phyloP scores from a whole-genome alignment of 2,797 vertebrate species.

The Pantherophis alleghaniensis region DNA sequence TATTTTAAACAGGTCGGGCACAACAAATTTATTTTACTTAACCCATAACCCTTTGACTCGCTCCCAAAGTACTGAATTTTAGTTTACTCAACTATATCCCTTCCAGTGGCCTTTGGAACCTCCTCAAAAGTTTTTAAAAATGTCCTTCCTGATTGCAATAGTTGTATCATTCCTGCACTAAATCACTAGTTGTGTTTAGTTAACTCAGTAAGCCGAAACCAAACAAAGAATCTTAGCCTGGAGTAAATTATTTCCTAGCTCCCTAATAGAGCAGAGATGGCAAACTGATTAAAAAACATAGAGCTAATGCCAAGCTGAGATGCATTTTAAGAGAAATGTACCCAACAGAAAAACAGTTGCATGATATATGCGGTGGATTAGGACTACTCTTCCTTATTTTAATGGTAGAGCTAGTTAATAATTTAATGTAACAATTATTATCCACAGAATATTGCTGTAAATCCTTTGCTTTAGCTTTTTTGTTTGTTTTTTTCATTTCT shows the following conservation, averaged over 20 bases:
- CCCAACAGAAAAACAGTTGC: neutral
- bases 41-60: neutral
- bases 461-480: neutral
- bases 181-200: neutral
- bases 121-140: neutral
- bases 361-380: neutral
- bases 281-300: neutral
- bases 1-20: neutral
- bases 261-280: neutral
- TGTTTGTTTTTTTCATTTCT: neutral
- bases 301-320: neutral
- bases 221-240: neutral
- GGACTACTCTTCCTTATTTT: neutral
- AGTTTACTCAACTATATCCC: neutral
- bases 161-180: neutral
- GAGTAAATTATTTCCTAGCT: constrained; percentile 1
- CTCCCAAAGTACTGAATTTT: neutral
- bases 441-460: neutral
- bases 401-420: neutral
- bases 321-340: neutral
- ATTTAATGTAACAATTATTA: neutral
- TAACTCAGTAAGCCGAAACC: neutral
- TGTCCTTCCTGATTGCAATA: neutral
- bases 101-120: neutral
- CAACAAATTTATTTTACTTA: neutral